phyloP scores from a whole-genome alignment of 35 echinoderm and acorn worm genomes.

The Patiria miniata region DNA sequence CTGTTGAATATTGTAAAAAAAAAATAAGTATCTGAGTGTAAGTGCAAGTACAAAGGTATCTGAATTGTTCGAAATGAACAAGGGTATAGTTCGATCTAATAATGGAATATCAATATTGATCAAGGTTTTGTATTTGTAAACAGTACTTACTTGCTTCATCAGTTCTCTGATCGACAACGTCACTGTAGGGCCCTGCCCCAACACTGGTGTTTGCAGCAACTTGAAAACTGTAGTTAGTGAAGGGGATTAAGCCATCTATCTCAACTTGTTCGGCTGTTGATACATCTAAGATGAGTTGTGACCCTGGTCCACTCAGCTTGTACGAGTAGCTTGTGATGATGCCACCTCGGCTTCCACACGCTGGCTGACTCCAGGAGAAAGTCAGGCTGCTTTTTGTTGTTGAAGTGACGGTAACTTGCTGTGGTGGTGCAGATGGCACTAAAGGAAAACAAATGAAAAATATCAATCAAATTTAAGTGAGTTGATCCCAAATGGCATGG shows the following conservation, averaged over 20 bases:
- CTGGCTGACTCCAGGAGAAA: conserved; percentile 5
- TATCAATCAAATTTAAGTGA: too few species aligned
- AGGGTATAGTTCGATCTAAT: too few species aligned
- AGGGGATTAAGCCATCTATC: neutral
- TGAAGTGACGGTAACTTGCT: neutral
- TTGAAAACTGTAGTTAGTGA: conserved; percentile 5
- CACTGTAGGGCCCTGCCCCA: neutral
- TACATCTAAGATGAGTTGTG: too few species aligned
- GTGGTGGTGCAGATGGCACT: too few species aligned
- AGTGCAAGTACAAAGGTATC: too few species aligned
- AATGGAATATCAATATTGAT: too few species aligned
- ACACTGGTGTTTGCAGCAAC: conserved; percentile 18
- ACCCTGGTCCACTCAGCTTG: neutral
- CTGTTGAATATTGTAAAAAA: neutral
- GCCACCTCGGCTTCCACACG: conserved; percentile 12
- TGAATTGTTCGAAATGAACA: too few species aligned
- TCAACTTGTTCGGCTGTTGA: neutral
- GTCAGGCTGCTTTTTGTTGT: neutral
- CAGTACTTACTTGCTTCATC: neutral
- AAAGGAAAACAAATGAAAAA: too few species aligned
- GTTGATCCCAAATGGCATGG: too few species aligned
- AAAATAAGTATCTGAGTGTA: too few species aligned
- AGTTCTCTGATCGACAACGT: neutral
- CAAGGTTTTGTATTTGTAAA: too few species aligned
- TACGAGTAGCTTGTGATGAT: neutral